Evolutionary conservation across 2,888 invertebrate genomes (phyloP).

Genomic region (Troilus luridus): DNA sequence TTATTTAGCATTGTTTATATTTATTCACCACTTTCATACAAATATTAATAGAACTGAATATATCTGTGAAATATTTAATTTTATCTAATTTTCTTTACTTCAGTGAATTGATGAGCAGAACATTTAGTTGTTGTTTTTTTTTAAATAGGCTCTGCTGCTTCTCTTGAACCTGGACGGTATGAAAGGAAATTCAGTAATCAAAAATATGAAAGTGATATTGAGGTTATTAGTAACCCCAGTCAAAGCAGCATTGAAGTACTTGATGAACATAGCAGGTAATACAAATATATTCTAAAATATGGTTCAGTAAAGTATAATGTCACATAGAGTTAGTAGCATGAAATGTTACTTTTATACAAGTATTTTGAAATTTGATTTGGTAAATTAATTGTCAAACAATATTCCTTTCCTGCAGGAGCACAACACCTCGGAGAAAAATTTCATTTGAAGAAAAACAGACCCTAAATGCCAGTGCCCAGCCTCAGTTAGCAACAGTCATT

Average conservation of each 20-base stretch:
- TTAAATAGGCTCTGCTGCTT: slow-evolving; percentile 62
- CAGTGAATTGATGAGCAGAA: neutral
- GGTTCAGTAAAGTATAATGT: neutral
- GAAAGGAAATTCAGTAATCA: slow-evolving; percentile 45
- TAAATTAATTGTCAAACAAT: slow-evolving; percentile 1
- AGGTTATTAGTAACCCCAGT: slow-evolving; percentile 80
- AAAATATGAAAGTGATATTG: slow-evolving; percentile 76
- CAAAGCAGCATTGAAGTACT: slow-evolving; percentile 79
- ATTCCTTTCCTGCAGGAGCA: slow-evolving; percentile 46
- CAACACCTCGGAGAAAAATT: slow-evolving; percentile 69
- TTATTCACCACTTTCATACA: no score
- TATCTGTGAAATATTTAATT: no score
- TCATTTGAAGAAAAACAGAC: slow-evolving; percentile 72
- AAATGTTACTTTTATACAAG: neutral
- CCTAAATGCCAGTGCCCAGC: slow-evolving; percentile 67
- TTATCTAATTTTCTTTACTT: neutral
- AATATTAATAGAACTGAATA: no score
- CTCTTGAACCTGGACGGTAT: slow-evolving; percentile 60
- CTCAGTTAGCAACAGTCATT: slow-evolving; percentile 71
- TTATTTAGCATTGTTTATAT: no score
- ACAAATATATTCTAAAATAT: slow-evolving; percentile 55
- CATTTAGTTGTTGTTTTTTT: neutral
- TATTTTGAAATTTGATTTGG: neutral
- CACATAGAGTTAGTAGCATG: neutral
- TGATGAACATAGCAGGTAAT: slow-evolving; percentile 69